phyloP scores from a whole-genome alignment of 1,140 invertebrate genomes.

The Sinonovacula constricta region DNA sequence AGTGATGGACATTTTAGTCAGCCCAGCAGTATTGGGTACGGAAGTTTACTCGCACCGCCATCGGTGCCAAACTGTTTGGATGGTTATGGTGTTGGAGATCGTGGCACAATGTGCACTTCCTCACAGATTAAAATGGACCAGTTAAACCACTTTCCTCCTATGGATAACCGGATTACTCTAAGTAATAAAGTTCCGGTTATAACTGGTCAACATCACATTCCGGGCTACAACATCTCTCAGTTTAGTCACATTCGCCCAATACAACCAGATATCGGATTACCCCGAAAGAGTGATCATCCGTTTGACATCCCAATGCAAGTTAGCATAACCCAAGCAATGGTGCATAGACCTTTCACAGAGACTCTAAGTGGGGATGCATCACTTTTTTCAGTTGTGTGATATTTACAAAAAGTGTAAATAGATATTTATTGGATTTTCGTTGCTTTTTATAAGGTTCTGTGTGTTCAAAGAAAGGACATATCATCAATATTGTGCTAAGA shows the following conservation, averaged over 20 bases:
- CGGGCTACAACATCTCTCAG: constrained; percentile 30
- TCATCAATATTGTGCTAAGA: too few species aligned
- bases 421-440: too few species aligned
- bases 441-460: too few species aligned
- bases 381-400: constrained; percentile 42
- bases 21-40: constrained; percentile 46
- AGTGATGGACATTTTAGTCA: constrained; percentile 23
- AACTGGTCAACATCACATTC: constrained; percentile 17
- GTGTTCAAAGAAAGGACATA: too few species aligned
- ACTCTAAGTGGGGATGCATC: constrained; percentile 40
- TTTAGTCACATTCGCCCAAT: constrained; percentile 42
- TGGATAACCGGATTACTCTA: constrained; percentile 8
- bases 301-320: constrained; percentile 8
- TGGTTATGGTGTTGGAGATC: too few species aligned
- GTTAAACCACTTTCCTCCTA: constrained; percentile 12
- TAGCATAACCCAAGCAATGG: constrained; percentile 44
- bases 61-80: too few species aligned
- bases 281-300: not conserved
- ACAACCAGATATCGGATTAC: constrained; percentile 23
- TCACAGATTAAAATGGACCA: constrained; percentile 17
- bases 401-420: too few species aligned
- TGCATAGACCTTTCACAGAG: constrained; percentile 46
- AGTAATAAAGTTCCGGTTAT: not conserved
- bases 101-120: too few species aligned
- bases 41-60: too few species aligned